Evolutionary conservation across 2,113 vertebrate genomes (phyloP).

Genomic region (Microtus ochrogaster): DNA sequence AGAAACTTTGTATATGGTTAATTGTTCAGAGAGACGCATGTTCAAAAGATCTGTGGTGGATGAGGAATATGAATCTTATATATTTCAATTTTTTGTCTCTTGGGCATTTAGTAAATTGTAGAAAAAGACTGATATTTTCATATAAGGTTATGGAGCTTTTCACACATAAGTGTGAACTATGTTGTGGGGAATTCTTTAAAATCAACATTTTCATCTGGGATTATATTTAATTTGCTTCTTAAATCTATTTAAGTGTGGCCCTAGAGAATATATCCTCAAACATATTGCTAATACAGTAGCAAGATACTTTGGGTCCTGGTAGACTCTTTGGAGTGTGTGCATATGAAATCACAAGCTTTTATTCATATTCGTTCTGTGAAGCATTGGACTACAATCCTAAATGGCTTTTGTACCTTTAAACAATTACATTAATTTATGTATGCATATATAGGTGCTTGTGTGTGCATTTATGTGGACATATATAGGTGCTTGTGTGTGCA

Average conservation of each 20-base stretch:
- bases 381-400: conserved; percentile 90
- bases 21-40: conserved; percentile 94
- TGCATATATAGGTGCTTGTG: no score
- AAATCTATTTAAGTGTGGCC: conserved; percentile 93
- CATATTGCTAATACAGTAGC: conserved; percentile 92
- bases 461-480: no score
- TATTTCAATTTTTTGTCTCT: conserved; percentile 89
- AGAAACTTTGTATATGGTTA: conserved; percentile 89
- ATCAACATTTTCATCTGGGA: conserved; percentile 90
- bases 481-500: no score
- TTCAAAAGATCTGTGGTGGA: conserved; percentile 89
- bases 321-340: conserved; percentile 89
- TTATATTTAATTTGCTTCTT: conserved; percentile 91
- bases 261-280: conserved; percentile 89
- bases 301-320: conserved; percentile 95
- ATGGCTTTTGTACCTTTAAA: conserved; percentile 81
- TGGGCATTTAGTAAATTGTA: conserved; percentile 88
- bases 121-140: conserved; percentile 88
- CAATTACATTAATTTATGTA: background rate
- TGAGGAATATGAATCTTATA: conserved; percentile 90
- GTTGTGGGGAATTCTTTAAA: conserved; percentile 90
- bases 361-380: conserved; percentile 90
- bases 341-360: conserved; percentile 92
- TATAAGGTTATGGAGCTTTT: conserved; percentile 92
- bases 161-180: conserved; percentile 90